These are phyloP conservation scores for Meiosimyza decipiens DNA, from an alignment of 2,888 invertebrate genomes.

Conservation along the genomic window DNA sequence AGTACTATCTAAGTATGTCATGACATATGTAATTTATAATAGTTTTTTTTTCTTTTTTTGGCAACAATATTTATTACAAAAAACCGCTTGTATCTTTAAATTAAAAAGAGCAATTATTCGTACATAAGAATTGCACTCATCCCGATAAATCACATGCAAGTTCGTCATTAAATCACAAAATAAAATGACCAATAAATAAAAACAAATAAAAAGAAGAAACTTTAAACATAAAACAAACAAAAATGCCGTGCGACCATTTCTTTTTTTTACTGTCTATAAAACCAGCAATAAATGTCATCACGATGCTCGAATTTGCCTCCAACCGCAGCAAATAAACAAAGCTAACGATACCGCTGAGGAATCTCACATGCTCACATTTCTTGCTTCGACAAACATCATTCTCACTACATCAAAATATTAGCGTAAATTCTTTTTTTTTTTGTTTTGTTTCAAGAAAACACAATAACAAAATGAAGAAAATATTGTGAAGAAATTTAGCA, in stretches of 20 bases:
- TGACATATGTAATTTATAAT: slow-evolving; percentile 40
- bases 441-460: too few species aligned
- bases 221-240: background rate
- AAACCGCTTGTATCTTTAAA: background rate
- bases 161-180: slow-evolving; percentile 22
- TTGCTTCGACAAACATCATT: too few species aligned
- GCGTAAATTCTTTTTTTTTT: too few species aligned
- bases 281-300: slow-evolving; percentile 2
- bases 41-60: slow-evolving; percentile 29
- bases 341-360: too few species aligned
- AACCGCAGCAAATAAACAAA: background rate
- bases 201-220: background rate
- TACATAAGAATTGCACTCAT: background rate
- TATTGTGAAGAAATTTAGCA: too few species aligned
- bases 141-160: slow-evolving; percentile 25
- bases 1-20: too few species aligned
- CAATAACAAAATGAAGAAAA: too few species aligned
- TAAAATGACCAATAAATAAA: background rate
- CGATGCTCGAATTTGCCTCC: background rate
- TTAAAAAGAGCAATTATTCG: background rate
- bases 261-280: background rate
- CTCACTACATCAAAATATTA: too few species aligned
- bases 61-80: slow-evolving; percentile 4
- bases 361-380: too few species aligned
- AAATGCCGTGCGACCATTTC: background rate